phyloP scores from a whole-genome alignment of 53 echinoderm and acorn worm genomes.

The Glandiceps talaboti region DNA sequence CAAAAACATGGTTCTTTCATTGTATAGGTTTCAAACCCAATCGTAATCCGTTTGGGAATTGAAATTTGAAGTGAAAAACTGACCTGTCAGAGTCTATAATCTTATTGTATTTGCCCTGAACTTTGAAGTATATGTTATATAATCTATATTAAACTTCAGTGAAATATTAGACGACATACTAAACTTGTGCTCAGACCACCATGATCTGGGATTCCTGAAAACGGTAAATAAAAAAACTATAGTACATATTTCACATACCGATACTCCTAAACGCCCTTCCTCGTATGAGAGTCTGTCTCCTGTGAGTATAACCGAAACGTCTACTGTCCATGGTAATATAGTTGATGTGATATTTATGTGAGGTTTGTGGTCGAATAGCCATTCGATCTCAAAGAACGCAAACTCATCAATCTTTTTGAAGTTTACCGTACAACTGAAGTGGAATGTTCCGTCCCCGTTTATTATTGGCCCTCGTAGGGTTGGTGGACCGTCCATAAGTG shows the following conservation, averaged over 20 bases:
- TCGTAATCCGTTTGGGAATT: no score
- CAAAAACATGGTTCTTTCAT: no score
- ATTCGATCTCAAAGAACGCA: neutral
- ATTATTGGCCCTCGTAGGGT: neutral
- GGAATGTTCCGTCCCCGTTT: neutral
- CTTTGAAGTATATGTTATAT: no score
- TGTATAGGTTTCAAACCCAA: no score
- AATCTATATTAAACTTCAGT: no score
- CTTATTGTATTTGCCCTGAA: no score
- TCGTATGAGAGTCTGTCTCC: neutral
- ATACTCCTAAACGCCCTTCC: neutral
- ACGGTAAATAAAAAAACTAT: no score
- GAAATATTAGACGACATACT: no score
- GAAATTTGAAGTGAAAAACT: no score
- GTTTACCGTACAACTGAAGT: neutral
- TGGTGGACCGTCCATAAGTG: neutral
- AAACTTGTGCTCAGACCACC: no score
- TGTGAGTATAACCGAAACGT: neutral
- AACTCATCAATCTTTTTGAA: neutral
- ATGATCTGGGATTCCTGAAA: no score
- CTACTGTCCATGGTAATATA: neutral
- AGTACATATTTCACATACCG: neutral
- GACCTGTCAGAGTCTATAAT: no score
- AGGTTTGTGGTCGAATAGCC: neutral
- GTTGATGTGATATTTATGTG: neutral